Base-by-base conservation (phyloP, 2,113 vertebrate genomes). In the Aviceda subcristata region DNA sequence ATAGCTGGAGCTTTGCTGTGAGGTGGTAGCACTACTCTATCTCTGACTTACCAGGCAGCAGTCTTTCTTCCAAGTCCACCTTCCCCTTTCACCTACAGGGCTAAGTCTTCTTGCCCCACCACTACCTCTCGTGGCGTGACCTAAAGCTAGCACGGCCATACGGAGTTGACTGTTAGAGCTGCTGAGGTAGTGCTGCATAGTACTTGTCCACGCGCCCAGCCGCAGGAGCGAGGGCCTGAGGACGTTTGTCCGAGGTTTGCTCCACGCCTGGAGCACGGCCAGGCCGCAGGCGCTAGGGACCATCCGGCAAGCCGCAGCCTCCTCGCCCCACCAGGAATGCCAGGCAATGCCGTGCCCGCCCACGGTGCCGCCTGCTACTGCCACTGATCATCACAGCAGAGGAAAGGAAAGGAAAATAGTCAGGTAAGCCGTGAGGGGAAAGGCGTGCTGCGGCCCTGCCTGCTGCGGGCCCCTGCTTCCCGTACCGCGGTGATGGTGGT, bases 361-460 rank as follows among this genome's bases (percentile, higher is more conserved):
- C 27, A 5, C 34, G 1, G 0, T 13, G 51, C 38, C 1, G 3
- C 38, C 9, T 5, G 27, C n/a, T 2, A 3, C 7, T 15, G 74
- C 14, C 68, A 7, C 0, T 6, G 56, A 4, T 13, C 18, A 1
- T 12, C 3, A 5, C 0, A 5, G 68, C 22, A 10, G 17, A 19
- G 59, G 46, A 16, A 38, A 36, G 56, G 60, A 10, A 27, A 39
- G 29, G 56, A 9, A 7, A 38, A 14, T 0, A 4, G 10, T 1
- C 8, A 4, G 66, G 43, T 4, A 6, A 23, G 2, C 23, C 2
- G 1, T 7, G 34, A 11, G 21, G 18, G 50, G 15, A 29, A 34
- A n/a, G 77, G 51, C 3, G 6, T 14, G 32, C 57, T 11, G 55
- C 6, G 22, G 60, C 16, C 16, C n/a, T 27, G 3, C 51, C 32